Conservation (phyloP, 2,113 vertebrate genomes). For the Halichoeres trimaculatus region DNA sequence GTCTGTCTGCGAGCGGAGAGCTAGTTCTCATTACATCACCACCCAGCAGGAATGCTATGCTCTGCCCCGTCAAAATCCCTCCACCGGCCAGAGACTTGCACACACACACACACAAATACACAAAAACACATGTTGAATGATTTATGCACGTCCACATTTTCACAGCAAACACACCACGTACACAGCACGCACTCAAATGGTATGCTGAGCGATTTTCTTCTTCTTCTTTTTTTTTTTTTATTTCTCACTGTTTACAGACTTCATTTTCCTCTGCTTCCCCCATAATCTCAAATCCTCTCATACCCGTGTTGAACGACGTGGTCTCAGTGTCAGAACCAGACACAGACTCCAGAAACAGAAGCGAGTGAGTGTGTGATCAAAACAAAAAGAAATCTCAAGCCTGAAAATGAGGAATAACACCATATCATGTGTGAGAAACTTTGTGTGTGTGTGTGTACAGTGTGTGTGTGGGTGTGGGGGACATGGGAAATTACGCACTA, state of each 20-base stretch:
- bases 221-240: slow-evolving; percentile 38
- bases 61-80: slow-evolving; percentile 81
- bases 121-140: slow-evolving; percentile 61
- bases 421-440: slow-evolving; percentile 54
- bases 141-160: slow-evolving; percentile 68
- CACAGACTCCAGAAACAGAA: slow-evolving; percentile 45
- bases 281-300: slow-evolving; percentile 34
- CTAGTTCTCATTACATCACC: slow-evolving; percentile 89
- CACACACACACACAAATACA: slow-evolving; percentile 14
- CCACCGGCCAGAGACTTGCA: slow-evolving; percentile 57
- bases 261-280: slow-evolving; percentile 27
- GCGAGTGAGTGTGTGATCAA: slow-evolving; percentile 11
- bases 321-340: slow-evolving; percentile 59
- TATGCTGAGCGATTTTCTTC: slow-evolving; percentile 38
- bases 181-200: slow-evolving; percentile 32
- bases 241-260: slow-evolving; percentile 22
- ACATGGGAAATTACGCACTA: slow-evolving; percentile 82
- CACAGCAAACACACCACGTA: slow-evolving; percentile 48
- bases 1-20: slow-evolving; percentile 81
- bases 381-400: not conserved
- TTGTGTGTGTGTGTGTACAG: slow-evolving; percentile 34
- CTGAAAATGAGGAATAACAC: slow-evolving; percentile 17
- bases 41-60: slow-evolving; percentile 84
- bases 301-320: slow-evolving; percentile 19
- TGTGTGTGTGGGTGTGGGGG: slow-evolving; percentile 44